Evolutionary conservation across 2,797 vertebrate genomes (phyloP).

Genomic region (Notamacropus eugenii): DNA sequence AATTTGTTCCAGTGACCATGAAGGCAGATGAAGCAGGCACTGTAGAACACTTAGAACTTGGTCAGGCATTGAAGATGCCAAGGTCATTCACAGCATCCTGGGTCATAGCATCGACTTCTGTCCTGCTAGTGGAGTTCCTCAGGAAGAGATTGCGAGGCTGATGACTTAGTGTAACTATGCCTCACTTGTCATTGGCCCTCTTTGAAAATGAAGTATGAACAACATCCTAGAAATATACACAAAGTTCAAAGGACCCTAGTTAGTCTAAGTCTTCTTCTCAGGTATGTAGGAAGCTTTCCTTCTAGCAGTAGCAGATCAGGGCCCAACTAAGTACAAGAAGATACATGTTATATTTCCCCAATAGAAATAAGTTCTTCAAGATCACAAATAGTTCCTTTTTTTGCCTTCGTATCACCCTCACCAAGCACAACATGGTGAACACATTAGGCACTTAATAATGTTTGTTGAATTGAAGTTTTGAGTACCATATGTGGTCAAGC

Average conservation of each 20-base stretch:
- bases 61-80: too few species aligned
- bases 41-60: too few species aligned
- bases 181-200: too few species aligned
- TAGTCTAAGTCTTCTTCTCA: neutral
- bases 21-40: too few species aligned
- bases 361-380: neutral
- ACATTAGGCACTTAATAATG: neutral
- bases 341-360: neutral
- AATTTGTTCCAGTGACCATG: too few species aligned
- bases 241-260: neutral
- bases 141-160: too few species aligned
- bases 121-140: too few species aligned
- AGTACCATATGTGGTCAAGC: neutral
- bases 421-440: neutral
- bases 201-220: too few species aligned
- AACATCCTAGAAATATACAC: neutral
- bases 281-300: neutral
- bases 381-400: neutral
- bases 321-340: neutral
- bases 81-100: too few species aligned
- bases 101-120: too few species aligned
- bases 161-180: too few species aligned
- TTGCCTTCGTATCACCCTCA: neutral
- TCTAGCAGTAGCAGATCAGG: neutral
- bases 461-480: neutral